Percentiles rank a stretch among this genome's conserved stretches.
Evolutionary conservation across 2,797 vertebrate species (phyloP).

Genomic region (Picus viridis): DNA sequence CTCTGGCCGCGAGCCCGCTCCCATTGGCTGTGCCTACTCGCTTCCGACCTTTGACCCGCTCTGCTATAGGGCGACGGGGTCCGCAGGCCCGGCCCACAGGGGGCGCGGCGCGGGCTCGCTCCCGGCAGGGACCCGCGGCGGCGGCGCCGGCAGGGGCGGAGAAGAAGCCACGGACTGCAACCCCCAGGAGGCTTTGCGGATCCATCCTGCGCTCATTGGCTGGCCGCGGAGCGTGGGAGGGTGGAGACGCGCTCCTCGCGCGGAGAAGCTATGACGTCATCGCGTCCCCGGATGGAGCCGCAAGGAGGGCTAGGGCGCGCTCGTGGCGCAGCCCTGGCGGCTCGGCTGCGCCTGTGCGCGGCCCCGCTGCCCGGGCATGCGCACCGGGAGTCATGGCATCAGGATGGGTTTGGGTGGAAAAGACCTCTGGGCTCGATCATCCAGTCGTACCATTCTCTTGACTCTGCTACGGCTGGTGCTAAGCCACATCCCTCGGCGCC

Average conservation of each 20-base stretch:
- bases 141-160: background rate
- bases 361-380: too few relatives aligned
- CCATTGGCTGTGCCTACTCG: background rate
- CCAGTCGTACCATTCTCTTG: too few relatives aligned
- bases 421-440: too few relatives aligned
- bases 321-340: background rate
- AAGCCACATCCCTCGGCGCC: too few relatives aligned
- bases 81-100: background rate
- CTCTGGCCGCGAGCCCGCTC: background rate
- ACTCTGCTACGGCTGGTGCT: too few relatives aligned
- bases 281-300: background rate
- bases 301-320: background rate
- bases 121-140: background rate
- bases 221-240: background rate
- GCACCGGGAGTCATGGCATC: too few relatives aligned
- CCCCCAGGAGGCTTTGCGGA: background rate
- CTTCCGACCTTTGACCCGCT: constrained; percentile 23
- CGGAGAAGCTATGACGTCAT: background rate
- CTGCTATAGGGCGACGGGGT: rapidly evolving
- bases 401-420: too few relatives aligned
- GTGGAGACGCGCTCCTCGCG: too few relatives aligned
- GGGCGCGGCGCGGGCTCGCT: background rate
- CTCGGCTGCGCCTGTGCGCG: too few relatives aligned
- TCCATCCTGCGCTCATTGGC: background rate
- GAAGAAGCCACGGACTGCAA: background rate